phyloP scores from a whole-genome alignment of 2,113 vertebrate genomes.

The Reinhardtius hippoglossoides region DNA sequence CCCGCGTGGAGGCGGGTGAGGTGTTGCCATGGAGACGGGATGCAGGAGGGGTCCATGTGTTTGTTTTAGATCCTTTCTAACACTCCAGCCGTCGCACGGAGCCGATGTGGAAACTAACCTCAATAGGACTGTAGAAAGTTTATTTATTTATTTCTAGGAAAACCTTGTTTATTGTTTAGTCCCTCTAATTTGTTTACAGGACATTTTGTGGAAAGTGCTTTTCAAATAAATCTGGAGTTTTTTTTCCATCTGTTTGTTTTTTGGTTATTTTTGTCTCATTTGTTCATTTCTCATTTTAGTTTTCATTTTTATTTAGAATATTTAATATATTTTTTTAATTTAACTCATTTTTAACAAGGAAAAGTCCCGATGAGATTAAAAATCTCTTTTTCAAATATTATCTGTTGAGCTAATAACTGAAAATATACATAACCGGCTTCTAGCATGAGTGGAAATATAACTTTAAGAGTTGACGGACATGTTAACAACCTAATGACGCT shows the following conservation, averaged over 20 bases:
- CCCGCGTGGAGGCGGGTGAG: not conserved
- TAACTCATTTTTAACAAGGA: too few relatives aligned
- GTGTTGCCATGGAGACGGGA: slow-evolving; percentile 14
- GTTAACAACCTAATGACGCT: not conserved
- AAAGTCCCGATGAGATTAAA: too few relatives aligned
- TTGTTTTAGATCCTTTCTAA: slow-evolving; percentile 67
- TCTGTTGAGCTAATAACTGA: too few relatives aligned
- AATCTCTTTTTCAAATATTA: too few relatives aligned
- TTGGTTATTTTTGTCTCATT: slow-evolving; percentile 10
- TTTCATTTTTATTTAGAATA: not conserved
- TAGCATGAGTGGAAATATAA: too few relatives aligned
- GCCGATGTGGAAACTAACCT: slow-evolving; percentile 59
- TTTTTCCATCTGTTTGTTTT: slow-evolving; percentile 52
- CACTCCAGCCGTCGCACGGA: slow-evolving; percentile 56
- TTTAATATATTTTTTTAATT: not conserved
- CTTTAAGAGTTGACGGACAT: not conserved
- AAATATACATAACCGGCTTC: not conserved
- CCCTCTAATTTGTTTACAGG: slow-evolving; percentile 72
- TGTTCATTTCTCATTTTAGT: not conserved
- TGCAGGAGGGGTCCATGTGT: slow-evolving; percentile 26
- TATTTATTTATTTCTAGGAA: slow-evolving; percentile 82
- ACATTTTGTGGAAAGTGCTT: slow-evolving; percentile 74
- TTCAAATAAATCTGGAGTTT: slow-evolving; percentile 70
- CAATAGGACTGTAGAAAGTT: slow-evolving; percentile 62
- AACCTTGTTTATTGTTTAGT: slow-evolving; percentile 61